Conservation (phyloP, 2,888 invertebrate species). For the Aphelenchoides bicaudatus region DNA sequence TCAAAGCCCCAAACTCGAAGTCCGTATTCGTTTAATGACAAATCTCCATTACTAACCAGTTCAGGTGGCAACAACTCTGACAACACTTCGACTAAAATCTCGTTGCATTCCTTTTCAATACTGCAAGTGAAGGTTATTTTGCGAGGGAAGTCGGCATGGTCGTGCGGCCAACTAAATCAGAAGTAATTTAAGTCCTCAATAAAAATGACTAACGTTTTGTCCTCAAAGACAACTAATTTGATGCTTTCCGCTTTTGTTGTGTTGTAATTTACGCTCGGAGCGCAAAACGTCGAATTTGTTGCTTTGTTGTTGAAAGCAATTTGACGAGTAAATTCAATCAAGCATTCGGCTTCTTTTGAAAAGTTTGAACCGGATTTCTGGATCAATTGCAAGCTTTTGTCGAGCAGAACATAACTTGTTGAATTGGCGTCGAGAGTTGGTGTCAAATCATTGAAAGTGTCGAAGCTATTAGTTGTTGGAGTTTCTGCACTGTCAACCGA, state of each 20-base stretch:
- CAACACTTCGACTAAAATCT: conserved; percentile 42
- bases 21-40: conserved; percentile 43
- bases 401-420: too few species aligned
- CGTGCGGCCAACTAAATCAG: conserved; percentile 28
- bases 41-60: conserved; percentile 26
- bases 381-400: too few species aligned
- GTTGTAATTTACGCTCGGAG: conserved; percentile 48
- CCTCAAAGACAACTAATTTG: conserved; percentile 51
- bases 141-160: background rate
- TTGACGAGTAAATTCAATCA: too few species aligned
- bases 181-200: background rate
- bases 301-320: too few species aligned
- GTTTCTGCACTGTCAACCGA: too few species aligned
- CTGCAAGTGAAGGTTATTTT: conserved; percentile 36
- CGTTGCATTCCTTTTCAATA: conserved; percentile 36
- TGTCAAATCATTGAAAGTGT: too few species aligned
- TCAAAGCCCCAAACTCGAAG: conserved; percentile 42
- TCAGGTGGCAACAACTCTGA: conserved; percentile 33
- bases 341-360: too few species aligned
- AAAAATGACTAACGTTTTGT: conserved; percentile 35
- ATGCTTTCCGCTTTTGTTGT: conserved; percentile 47
- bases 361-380: too few species aligned
- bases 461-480: too few species aligned
- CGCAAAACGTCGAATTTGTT: conserved; percentile 35
- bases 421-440: too few species aligned